A percentile compares a stretch with the other conserved stretches of the same genome.
Evolutionary conservation across 1,140 invertebrate genomes (phyloP).

Genomic region (Nilaparvata lugens): DNA sequence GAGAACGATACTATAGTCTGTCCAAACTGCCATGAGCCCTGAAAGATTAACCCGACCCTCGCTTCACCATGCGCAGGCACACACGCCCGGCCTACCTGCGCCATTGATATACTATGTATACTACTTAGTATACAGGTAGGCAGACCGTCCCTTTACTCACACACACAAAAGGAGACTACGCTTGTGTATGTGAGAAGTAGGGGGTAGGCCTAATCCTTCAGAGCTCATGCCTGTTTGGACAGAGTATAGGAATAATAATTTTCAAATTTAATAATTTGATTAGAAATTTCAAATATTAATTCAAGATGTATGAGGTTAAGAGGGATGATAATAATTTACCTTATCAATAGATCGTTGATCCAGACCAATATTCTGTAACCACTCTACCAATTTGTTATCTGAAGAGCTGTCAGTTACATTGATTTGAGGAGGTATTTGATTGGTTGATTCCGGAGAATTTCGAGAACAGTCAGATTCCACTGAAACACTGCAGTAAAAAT

Average conservation of each 20-base stretch:
- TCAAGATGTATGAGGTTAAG: conserved; percentile 5
- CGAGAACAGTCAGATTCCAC: conserved; percentile 21
- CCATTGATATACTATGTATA: no score
- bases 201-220: no score
- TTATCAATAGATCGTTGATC: conserved; percentile 46
- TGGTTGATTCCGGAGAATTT: conserved; percentile 10
- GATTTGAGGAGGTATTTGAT: conserved; percentile 30
- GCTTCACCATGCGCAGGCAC: no score
- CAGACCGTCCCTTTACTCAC: no score
- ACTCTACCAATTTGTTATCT: conserved; percentile 43
- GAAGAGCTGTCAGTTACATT: conserved; percentile 31
- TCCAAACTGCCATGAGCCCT: no score
- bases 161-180: no score
- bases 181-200: no score
- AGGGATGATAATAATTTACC: conserved; percentile 28
- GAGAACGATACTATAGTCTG: conserved; percentile 22
- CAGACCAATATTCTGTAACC: conserved; percentile 47
- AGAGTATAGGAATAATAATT: no score
- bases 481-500: conserved; percentile 12
- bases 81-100: no score
- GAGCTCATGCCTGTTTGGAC: no score
- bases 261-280: conserved; percentile 8
- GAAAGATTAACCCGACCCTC: no score
- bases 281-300: conserved; percentile 6
- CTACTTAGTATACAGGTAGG: no score